Conservation (phyloP, 2,113 vertebrate genomes). For the Mirza zaza region DNA sequence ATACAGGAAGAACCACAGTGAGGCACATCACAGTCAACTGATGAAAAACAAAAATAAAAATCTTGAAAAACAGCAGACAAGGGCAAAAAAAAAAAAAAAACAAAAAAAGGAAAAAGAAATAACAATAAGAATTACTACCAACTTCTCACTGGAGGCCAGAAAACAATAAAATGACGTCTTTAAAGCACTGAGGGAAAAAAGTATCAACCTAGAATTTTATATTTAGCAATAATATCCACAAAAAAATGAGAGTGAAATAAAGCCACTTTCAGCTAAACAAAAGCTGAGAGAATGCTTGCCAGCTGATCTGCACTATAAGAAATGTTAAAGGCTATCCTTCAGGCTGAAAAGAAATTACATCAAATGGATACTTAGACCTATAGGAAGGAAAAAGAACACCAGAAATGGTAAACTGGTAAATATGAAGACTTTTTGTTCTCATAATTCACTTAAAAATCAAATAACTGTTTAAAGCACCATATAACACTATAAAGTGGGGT, state of each 20-base stretch:
- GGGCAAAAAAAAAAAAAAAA: background rate
- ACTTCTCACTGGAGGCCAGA: background rate
- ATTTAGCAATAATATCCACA: background rate
- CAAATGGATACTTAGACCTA: background rate
- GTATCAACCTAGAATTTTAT: conserved; percentile 18
- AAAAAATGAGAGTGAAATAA: conserved; percentile 21
- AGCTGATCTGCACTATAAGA: background rate
- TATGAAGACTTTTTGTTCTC: background rate
- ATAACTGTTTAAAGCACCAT: background rate
- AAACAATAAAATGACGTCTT: background rate
- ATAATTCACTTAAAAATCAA: conserved; percentile 32
- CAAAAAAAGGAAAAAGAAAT: too few relatives aligned
- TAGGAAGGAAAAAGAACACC: background rate
- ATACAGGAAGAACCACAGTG: background rate
- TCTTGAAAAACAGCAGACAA: background rate
- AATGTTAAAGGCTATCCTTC: background rate
- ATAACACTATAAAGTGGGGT: background rate
- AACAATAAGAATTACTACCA: background rate
- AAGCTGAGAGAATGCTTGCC: background rate
- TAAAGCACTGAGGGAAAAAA: background rate
- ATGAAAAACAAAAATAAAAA: background rate
- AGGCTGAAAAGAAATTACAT: background rate
- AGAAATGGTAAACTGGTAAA: background rate
- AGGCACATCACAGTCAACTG: background rate
- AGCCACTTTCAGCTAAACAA: conserved; percentile 20